Conservation (phyloP, 2,888 invertebrate species). For the Drosophila paranaensis region DNA sequence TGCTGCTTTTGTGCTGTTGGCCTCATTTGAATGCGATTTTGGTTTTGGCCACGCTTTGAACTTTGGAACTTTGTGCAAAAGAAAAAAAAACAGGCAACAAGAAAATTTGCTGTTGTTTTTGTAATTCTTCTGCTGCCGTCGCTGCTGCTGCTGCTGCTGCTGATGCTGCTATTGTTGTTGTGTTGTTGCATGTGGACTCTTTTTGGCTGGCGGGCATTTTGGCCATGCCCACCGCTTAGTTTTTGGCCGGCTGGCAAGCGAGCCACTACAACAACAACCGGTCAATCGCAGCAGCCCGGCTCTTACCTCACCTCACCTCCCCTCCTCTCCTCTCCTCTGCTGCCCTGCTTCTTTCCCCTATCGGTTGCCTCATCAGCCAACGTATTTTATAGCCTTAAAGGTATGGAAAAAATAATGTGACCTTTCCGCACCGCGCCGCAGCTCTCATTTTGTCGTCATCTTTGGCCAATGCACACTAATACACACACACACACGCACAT, state of each 20-base stretch:
- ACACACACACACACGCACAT: slow-evolving; percentile 17
- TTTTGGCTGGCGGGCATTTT: slow-evolving; percentile 61
- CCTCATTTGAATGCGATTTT: slow-evolving; percentile 63
- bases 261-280: slow-evolving; percentile 57
- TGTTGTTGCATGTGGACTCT: slow-evolving; percentile 54
- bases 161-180: slow-evolving; percentile 44
- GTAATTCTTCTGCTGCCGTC: slow-evolving; percentile 2
- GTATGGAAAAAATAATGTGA: slow-evolving; percentile 69
- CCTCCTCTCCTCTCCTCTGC: background rate
- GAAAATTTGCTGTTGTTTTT: slow-evolving; percentile 2
- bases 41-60: slow-evolving; percentile 65
- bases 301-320: background rate
- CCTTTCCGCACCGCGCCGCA: slow-evolving; percentile 33
- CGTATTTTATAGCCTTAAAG: slow-evolving; percentile 75
- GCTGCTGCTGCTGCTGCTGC: slow-evolving; percentile 2
- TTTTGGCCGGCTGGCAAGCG: slow-evolving; percentile 41
- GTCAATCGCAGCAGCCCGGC: slow-evolving; percentile 49
- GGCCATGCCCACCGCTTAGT: slow-evolving; percentile 60
- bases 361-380: slow-evolving; percentile 32
- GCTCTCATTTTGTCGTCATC: slow-evolving; percentile 20
- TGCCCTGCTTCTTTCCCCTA: background rate
- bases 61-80: slow-evolving; percentile 46
- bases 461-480: slow-evolving; percentile 36
- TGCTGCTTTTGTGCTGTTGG: slow-evolving; percentile 30
- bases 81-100: background rate